Evolutionary conservation across 2,888 invertebrate species (phyloP).

Genomic region (Nomada fucata): DNA sequence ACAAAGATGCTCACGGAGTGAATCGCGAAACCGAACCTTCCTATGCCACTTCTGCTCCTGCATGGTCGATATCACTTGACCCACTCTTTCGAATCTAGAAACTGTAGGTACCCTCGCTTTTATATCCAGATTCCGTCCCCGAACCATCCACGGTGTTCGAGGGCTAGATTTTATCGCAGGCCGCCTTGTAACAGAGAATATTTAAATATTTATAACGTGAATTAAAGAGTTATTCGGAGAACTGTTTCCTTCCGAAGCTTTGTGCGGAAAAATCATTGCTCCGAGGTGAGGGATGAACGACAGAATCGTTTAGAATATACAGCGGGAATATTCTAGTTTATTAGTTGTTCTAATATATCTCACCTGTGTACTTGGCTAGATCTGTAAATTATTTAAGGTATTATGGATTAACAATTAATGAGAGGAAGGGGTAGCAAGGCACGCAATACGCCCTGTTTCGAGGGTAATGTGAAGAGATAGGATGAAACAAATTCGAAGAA

Average conservation of each 20-base stretch:
- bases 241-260: not conserved
- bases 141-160: slow-evolving; percentile 5
- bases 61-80: slow-evolving; percentile 78
- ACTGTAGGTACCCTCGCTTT: slow-evolving; percentile 42
- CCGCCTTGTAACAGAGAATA: not conserved
- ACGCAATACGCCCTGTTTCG: slow-evolving; percentile 55
- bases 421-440: slow-evolving; percentile 55
- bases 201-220: slow-evolving; percentile 8
- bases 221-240: not conserved
- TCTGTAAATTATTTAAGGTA: not conserved
- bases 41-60: slow-evolving; percentile 37
- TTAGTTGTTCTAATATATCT: not conserved
- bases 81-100: slow-evolving; percentile 68
- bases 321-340: not conserved
- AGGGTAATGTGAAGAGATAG: slow-evolving; percentile 54
- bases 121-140: slow-evolving; percentile 17
- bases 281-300: too few species aligned
- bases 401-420: not conserved
- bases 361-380: not conserved
- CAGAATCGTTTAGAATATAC: too few species aligned
- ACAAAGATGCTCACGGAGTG: slow-evolving; percentile 42
- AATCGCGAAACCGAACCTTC: slow-evolving; percentile 53
- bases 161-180: slow-evolving; percentile 28
- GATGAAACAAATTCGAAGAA: slow-evolving; percentile 55
- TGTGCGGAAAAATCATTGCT: not conserved